Conservation (phyloP, 2,888 invertebrate species). For the Ametastegia equiseti region DNA sequence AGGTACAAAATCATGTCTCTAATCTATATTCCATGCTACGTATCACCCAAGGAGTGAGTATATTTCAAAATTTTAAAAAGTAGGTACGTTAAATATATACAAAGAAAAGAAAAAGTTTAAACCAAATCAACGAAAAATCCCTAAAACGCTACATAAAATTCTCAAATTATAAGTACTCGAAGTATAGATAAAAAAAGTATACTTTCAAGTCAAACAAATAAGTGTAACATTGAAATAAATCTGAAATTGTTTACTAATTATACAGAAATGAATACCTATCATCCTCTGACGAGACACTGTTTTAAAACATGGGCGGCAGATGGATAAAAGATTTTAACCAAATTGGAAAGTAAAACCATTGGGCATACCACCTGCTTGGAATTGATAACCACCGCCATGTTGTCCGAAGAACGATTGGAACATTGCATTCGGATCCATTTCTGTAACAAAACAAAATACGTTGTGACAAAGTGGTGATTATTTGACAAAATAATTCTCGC, state of each 20-base stretch:
- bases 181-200: neutral
- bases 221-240: neutral
- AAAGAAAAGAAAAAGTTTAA: neutral
- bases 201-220: neutral
- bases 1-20: neutral
- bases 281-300: constrained; percentile 41
- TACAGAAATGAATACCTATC: constrained; percentile 32
- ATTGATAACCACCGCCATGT: constrained; percentile 77
- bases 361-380: constrained; percentile 79
- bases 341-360: constrained; percentile 85
- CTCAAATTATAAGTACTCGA: neutral
- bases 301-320: constrained; percentile 28
- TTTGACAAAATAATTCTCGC: neutral
- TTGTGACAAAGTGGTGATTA: constrained; percentile 12
- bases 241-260: constrained; percentile 31
- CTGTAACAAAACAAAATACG: constrained; percentile 77
- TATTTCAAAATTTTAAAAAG: neutral
- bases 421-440: constrained; percentile 90
- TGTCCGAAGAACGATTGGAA: constrained; percentile 90
- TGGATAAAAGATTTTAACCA: constrained; percentile 75
- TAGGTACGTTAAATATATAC: neutral
- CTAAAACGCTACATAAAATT: no score
- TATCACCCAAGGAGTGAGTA: no score
- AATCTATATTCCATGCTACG: no score
- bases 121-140: neutral